Evolutionary conservation across 1,140 invertebrate species (phyloP), one percentile per base, ranked within the genome.

Genomic region (Lucilia sericata): DNA sequence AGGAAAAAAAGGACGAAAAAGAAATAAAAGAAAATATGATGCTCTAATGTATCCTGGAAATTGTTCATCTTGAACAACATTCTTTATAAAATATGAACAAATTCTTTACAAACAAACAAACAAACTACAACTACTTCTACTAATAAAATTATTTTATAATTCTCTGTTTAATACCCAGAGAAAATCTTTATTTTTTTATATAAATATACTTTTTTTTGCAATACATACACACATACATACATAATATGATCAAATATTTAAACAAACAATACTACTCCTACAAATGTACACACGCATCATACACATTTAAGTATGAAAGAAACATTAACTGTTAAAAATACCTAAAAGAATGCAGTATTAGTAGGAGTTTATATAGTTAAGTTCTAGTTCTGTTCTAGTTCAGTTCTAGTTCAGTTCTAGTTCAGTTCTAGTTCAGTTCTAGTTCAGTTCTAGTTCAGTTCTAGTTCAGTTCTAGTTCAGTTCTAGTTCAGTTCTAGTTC

Each of bases 61-160:
- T 70, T 70, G 65, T 70, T 70, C 65, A 70, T 70, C 65, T 70
- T 21, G 8, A 70, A 21, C 65, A 70, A 9, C 19, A 70, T 70
- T 70, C 19, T 25, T 70, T 25, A 21, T 21, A 70, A 60, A 70
- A 70, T 70, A 70, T 70, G n/a, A 70, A 70, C 25, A 70, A 70
- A 70, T 70, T 70, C 65, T 25, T 70, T 70, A 21, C n/a, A 70
- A 70, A 70, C 65, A 21, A 70, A 70, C 65, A 21, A 30, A 30
- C 25, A 30, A 70, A 21, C 13, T 55, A 55, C 42, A 42, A 42
- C 42, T 42, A 42, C 42, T 30, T n/a, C 17, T 70, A 70, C 65
- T 70, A 70, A 70, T 21, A 70, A 70, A 70, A 70, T 70, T 70
- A 70, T 70, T 70, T 70, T 70, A 70, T 70, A 70, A 70, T 70